These are phyloP conservation scores for Achatina immaculata DNA, from an alignment of 1,140 invertebrate species.

Conservation along the genomic window DNA sequence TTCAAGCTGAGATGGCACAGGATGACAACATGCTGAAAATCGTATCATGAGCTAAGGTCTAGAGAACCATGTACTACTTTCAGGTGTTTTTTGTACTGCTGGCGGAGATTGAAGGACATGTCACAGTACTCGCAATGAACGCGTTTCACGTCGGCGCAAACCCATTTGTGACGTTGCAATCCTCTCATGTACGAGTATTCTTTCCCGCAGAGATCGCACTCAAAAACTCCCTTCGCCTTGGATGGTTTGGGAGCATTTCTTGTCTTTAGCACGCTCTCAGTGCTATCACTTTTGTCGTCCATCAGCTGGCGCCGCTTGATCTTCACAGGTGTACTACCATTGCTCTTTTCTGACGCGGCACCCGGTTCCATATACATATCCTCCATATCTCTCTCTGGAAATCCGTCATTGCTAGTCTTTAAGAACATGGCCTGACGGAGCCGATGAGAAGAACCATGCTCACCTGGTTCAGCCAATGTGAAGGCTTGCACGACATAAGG, in stretches of 20 bases:
- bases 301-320: background rate
- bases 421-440: no score
- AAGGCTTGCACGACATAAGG: no score
- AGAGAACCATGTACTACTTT: background rate
- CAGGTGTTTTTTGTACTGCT: conserved; percentile 23
- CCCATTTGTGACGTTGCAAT: conserved; percentile 16
- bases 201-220: conserved; percentile 20
- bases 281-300: background rate
- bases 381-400: no score
- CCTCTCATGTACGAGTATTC: conserved; percentile 20
- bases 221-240: conserved; percentile 16
- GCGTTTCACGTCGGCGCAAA: conserved; percentile 20
- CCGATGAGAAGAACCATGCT: no score
- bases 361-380: no score
- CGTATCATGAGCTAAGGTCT: no score
- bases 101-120: background rate
- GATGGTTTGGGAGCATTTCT: background rate
- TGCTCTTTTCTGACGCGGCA: no score
- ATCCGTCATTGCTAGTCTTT: no score
- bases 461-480: no score
- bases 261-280: background rate
- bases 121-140: conserved; percentile 22
- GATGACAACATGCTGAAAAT: no score
- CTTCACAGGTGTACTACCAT: no score
- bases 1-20: no score